A percentile compares a stretch with the other conserved stretches of the same genome.
Evolutionary conservation across 2,113 vertebrate genomes (phyloP).

Genomic region (Microcebus ravelobensis): DNA sequence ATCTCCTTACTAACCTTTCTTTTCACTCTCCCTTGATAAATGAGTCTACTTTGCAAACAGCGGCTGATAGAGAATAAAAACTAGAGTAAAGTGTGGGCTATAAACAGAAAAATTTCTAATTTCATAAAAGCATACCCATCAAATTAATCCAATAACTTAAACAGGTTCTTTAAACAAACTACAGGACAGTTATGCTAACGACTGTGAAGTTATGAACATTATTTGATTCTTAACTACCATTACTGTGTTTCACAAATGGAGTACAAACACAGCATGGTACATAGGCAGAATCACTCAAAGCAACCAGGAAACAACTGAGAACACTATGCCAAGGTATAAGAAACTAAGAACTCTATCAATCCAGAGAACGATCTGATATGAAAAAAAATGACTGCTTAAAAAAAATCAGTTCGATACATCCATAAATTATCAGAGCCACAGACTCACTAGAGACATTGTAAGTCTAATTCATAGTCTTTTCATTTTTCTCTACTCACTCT

Average conservation of each 20-base stretch:
- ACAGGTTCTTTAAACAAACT: neutral
- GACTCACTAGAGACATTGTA: neutral
- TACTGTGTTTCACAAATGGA: neutral
- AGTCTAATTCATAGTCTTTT: neutral
- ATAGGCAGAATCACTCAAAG: neutral
- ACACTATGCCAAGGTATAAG: neutral
- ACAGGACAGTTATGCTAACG: neutral
- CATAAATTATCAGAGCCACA: neutral
- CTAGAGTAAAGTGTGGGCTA: conserved; percentile 55
- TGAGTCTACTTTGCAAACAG: conserved; percentile 65
- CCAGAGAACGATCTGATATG: neutral
- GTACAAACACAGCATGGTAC: neutral
- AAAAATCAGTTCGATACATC: neutral
- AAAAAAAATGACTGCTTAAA: neutral
- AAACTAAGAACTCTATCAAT: neutral
- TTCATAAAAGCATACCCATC: neutral
- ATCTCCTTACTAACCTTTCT: conserved; percentile 52
- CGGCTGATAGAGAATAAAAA: conserved; percentile 64
- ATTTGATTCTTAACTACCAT: neutral
- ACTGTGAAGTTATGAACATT: neutral
- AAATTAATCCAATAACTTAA: neutral
- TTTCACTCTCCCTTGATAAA: conserved; percentile 55
- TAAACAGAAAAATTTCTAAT: conserved; percentile 13
- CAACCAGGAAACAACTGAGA: neutral
- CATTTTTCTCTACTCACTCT: conserved; percentile 37